Evolutionary conservation across 2,797 vertebrate species (phyloP).

Genomic region (Margarornis squamiger): DNA sequence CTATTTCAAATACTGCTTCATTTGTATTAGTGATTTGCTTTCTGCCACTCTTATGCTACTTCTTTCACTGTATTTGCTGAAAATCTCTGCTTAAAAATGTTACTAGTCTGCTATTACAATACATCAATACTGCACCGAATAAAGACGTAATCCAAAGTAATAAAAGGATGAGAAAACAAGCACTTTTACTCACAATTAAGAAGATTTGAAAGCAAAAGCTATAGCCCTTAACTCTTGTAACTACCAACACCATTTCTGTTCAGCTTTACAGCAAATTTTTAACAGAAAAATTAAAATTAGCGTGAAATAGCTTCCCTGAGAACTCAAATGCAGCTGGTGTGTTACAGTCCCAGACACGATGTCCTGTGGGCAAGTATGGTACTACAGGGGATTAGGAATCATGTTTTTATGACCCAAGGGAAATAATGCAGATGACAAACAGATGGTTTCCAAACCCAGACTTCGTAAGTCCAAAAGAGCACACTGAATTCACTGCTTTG

Average conservation of each 20-base stretch:
- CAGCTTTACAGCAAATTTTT: background rate
- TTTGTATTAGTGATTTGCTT: background rate
- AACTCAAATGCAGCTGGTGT: background rate
- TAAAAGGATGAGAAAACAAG: background rate
- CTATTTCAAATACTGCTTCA: background rate
- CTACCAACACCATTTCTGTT: background rate
- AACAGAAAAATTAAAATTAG: background rate
- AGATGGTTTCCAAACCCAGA: background rate
- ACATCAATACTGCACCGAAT: background rate
- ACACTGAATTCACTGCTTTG: background rate
- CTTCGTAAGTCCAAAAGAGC: background rate
- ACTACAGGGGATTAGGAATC: background rate
- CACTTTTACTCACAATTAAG: background rate
- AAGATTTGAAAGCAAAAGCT: constrained; percentile 9
- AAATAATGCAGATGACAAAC: background rate
- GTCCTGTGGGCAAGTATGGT: background rate
- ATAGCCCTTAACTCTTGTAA: background rate
- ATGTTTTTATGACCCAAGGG: background rate
- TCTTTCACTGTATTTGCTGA: background rate
- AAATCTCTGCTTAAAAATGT: background rate
- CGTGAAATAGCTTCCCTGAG: background rate
- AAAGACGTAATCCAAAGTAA: background rate
- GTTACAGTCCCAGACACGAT: background rate
- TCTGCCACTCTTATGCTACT: background rate
- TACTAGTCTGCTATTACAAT: background rate